Evolutionary conservation across 2,797 vertebrate genomes (phyloP).

Genomic region (Eremophila alpestris): DNA sequence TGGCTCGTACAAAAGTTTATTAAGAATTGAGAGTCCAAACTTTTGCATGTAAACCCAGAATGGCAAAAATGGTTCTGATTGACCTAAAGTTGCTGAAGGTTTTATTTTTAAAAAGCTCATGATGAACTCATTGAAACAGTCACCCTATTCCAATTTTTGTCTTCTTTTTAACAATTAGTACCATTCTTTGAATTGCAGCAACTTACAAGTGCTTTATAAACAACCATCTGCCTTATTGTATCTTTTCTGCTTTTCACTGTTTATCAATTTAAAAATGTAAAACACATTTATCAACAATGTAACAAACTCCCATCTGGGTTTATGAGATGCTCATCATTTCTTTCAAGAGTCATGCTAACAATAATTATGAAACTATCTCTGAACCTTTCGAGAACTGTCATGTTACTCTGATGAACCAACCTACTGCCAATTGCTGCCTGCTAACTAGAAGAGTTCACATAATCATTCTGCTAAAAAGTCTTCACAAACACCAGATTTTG

Average conservation of each 20-base stretch:
- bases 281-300: conserved; percentile 88
- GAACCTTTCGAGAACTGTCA: conserved; percentile 63
- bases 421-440: conserved; percentile 72
- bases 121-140: conserved; percentile 66
- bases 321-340: conserved; percentile 82
- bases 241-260: conserved; percentile 86
- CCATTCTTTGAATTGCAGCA: conserved; percentile 63
- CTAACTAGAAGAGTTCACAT: conserved; percentile 65
- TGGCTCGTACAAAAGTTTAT: background rate
- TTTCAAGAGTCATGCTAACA: conserved; percentile 80
- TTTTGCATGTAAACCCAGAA: conserved; percentile 24
- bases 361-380: conserved; percentile 72
- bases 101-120: conserved; percentile 66
- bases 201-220: conserved; percentile 68
- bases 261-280: conserved; percentile 90
- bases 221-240: conserved; percentile 89
- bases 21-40: background rate
- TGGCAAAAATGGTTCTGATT: conserved; percentile 47
- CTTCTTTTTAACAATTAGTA: conserved; percentile 64
- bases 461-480: conserved; percentile 51
- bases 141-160: conserved; percentile 53
- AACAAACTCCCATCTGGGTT: conserved; percentile 90
- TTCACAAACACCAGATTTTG: conserved; percentile 70
- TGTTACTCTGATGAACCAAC: conserved; percentile 60
- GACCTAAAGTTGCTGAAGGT: conserved; percentile 62